Conservation (phyloP, 2,113 vertebrate genomes). For the Lampris megalopsis region DNA sequence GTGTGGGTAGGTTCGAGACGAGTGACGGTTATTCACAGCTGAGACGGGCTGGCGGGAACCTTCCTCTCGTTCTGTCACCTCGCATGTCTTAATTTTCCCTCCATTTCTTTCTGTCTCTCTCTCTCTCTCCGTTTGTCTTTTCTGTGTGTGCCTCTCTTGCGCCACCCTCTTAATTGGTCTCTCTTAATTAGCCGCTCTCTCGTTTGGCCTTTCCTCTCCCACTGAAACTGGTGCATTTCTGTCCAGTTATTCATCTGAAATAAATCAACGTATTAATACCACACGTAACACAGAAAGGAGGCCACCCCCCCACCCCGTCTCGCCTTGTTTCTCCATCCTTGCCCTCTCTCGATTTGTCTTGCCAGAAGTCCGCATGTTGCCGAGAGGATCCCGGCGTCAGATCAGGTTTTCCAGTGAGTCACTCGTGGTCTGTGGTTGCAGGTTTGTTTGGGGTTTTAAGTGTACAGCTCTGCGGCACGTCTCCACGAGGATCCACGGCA, state of each 20-base stretch:
- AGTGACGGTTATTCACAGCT: conserved; percentile 72
- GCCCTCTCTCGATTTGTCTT: not conserved
- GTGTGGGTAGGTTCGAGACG: conserved; percentile 53
- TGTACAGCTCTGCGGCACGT: too few species aligned
- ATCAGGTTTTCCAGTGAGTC: conserved; percentile 32
- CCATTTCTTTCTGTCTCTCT: not conserved
- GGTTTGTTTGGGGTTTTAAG: too few species aligned
- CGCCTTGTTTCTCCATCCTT: not conserved
- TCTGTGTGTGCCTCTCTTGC: not conserved
- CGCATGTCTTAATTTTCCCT: not conserved
- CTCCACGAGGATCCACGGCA: too few species aligned
- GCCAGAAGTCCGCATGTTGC: conserved; percentile 43
- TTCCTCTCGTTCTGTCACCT: conserved; percentile 46
- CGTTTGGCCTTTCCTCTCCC: not conserved
- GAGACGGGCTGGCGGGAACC: conserved; percentile 40
- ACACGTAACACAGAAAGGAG: too few species aligned
- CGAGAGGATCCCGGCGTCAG: conserved; percentile 54
- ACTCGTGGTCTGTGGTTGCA: not conserved
- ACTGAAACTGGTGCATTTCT: not conserved
- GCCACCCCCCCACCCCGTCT: not conserved
- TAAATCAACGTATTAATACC: too few species aligned
- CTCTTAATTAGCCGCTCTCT: not conserved
- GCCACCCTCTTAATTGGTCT: not conserved
- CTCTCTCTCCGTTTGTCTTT: not conserved
- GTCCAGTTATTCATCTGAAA: too few species aligned